Evolutionary conservation across 1,140 invertebrate genomes (phyloP).

Genomic region (Rhopalosiphum padi): DNA sequence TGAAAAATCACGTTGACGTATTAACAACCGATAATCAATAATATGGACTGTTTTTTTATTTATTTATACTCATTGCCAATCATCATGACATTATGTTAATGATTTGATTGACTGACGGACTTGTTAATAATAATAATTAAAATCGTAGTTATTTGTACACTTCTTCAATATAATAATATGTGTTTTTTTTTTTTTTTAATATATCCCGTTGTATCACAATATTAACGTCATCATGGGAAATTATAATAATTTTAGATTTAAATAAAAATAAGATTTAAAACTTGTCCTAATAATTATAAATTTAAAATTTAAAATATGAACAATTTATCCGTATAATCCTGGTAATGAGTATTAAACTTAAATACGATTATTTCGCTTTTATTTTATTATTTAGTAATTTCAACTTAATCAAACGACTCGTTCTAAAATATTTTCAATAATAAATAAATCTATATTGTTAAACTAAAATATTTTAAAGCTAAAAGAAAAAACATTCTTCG

Average conservation of each 20-base stretch:
- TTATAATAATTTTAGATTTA: neutral
- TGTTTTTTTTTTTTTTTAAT: neutral
- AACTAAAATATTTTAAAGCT: neutral
- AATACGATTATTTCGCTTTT: neutral
- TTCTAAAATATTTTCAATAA: neutral
- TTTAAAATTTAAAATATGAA: neutral
- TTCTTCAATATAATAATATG: neutral
- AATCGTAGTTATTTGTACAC: neutral
- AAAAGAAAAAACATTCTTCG: no score
- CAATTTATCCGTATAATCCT: neutral
- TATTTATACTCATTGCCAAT: neutral
- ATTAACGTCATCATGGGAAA: neutral
- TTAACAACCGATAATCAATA: neutral
- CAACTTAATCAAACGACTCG: neutral
- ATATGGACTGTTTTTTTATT: neutral
- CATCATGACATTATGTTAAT: neutral
- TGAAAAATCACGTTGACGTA: neutral
- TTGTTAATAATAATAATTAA: neutral
- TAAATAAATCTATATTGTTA: neutral
- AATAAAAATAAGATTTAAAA: neutral
- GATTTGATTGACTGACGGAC: neutral
- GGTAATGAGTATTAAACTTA: neutral
- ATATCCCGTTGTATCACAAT: neutral
- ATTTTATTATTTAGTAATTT: neutral
- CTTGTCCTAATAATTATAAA: neutral